Percentiles rank a stretch among this genome's conserved stretches.
Conservation (phyloP, 2,113 vertebrate species). For the Leuciscus idus region DNA sequence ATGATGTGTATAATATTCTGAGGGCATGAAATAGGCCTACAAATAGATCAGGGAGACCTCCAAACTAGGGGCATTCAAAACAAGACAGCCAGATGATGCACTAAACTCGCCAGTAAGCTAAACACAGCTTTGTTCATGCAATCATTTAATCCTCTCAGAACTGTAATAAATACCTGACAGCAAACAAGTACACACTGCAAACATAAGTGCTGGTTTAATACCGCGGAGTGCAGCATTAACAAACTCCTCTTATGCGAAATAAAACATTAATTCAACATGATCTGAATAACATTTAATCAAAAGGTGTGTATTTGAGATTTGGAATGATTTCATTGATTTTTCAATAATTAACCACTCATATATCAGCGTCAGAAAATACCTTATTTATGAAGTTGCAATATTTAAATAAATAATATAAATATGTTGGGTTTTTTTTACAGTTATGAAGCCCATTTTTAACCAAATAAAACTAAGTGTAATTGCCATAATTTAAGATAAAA, state of each 20-base stretch:
- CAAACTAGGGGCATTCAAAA: constrained; percentile 32
- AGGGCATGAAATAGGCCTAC: not conserved
- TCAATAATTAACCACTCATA: not conserved
- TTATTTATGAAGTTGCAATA: not conserved
- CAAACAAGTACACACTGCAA: constrained; percentile 35
- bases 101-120: constrained; percentile 54
- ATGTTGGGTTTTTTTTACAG: not conserved
- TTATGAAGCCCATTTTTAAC: not conserved
- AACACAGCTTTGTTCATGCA: constrained; percentile 53
- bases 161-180: constrained; percentile 55
- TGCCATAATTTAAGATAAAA: not conserved
- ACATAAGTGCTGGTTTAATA: constrained; percentile 30
- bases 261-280: constrained; percentile 11
- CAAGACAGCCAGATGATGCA: constrained; percentile 48
- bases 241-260: not conserved
- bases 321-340: not conserved
- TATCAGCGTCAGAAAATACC: not conserved
- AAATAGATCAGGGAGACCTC: constrained; percentile 9
- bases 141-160: constrained; percentile 56
- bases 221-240: not conserved
- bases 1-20: too few relatives aligned
- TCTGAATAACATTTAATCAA: not conserved
- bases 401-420: not conserved
- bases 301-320: not conserved
- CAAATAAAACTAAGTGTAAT: not conserved